Base-by-base conservation (phyloP, 2,797 vertebrate species). In the Bufotes viridis region DNA sequence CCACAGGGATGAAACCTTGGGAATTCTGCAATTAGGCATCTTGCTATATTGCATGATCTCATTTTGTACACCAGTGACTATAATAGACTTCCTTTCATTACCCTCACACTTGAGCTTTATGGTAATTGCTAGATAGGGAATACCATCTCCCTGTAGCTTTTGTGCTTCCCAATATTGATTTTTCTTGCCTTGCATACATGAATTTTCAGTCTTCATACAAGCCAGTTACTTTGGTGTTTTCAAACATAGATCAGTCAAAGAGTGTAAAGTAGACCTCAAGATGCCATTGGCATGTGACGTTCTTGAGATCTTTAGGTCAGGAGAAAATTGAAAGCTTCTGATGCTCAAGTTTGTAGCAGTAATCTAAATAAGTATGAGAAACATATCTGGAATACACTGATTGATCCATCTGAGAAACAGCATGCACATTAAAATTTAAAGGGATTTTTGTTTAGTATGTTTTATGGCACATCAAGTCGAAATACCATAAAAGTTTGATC, bases 11-110 rank as follows among this genome's bases (percentile, higher is more conserved):
- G 9, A 5, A 74, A 49, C 55, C 72, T 49, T 84, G 82, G 82
- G 55, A 75, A 84, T 74, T n/a, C 42, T 82, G 61, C 80, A 82
- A 82, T 82, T 82, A 82, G 65, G 9, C 60, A 18, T 84, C 51
- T 34, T 55, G 13, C 63, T 9, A 26, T 82, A 61, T 75, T 49
- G 18, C 29, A 49, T 76, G 72, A 84, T 63, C 83, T 76, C 57
- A 76, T 76, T 84, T 75, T 84, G 57, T 58, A 84, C 83, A 75
- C 72, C 34, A 51, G n/a, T 72, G 14, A 61, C 57, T 75, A 63
- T 61, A 61, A 84, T 63, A 75, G 20, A 60, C 29, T 42, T 75
- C 22, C 29, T 74, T n/a, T 84, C 15, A n/a, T 24, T 61, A 29
- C 57, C 58, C 29, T 0, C 34, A 76, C 58, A 63, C 57, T 74